Conservation (phyloP, 2,797 vertebrate species). For the Cryptoblepharus egeriae region DNA sequence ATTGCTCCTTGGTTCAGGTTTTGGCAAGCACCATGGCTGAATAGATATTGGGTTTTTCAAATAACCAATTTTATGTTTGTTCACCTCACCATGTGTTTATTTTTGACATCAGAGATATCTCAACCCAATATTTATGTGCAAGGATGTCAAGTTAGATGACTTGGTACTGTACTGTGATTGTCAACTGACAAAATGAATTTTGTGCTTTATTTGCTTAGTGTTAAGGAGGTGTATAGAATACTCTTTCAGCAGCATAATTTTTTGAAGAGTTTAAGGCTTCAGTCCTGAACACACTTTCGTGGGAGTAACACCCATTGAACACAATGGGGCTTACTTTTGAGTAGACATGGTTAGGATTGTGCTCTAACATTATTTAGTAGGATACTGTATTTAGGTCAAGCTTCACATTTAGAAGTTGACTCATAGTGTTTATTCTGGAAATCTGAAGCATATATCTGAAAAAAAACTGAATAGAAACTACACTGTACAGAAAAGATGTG, state of each 20-base stretch:
- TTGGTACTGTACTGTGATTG: background rate
- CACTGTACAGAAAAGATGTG: too few relatives aligned
- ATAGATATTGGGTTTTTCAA: background rate
- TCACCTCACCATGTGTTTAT: background rate
- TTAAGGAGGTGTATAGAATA: background rate
- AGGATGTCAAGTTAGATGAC: background rate
- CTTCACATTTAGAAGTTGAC: background rate
- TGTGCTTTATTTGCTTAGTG: background rate
- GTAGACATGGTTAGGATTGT: too few relatives aligned
- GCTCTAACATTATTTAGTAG: background rate
- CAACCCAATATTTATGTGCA: background rate
- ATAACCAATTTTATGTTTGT: too few relatives aligned
- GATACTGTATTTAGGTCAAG: background rate
- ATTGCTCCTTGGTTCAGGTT: background rate
- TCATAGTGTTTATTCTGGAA: too few relatives aligned
- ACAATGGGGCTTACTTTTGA: too few relatives aligned
- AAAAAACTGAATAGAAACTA: too few relatives aligned
- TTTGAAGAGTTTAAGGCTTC: too few relatives aligned
- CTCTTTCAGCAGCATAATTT: background rate
- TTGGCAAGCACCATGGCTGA: background rate
- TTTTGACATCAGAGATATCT: background rate
- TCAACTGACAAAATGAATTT: background rate
- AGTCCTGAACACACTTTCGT: too few relatives aligned
- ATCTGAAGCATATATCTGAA: too few relatives aligned
- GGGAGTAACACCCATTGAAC: too few relatives aligned